These are phyloP conservation scores for Melanerpes aurifrons DNA, from an alignment of 2,113 vertebrate species.

Conservation along the genomic window DNA sequence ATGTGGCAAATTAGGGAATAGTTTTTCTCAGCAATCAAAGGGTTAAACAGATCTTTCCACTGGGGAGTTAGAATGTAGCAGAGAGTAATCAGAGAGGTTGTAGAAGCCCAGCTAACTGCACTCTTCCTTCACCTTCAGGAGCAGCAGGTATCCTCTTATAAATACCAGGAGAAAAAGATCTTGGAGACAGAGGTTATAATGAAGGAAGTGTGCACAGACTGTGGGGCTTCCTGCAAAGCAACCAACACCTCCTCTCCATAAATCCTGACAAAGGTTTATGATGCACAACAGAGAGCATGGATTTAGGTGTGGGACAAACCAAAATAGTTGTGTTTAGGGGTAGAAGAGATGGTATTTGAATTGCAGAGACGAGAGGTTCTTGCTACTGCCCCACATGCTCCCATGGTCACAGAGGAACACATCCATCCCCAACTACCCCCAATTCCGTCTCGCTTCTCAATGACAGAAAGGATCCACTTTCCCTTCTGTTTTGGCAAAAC, in stretches of 20 bases:
- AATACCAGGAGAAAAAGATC: background rate
- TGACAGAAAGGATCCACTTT: background rate
- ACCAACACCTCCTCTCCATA: background rate
- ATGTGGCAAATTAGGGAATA: background rate
- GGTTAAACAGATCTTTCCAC: background rate
- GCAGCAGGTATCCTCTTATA: background rate
- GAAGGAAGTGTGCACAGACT: background rate
- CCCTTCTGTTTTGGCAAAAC: background rate
- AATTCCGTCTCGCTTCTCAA: background rate
- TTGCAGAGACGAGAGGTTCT: background rate
- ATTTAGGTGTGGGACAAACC: background rate
- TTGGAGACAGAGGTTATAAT: slow-evolving; percentile 1
- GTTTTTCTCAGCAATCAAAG: background rate
- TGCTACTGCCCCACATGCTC: fast-evolving
- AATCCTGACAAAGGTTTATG: background rate
- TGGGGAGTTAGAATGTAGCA: background rate
- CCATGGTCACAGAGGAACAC: fast-evolving
- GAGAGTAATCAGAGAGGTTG: background rate
- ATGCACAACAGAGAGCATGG: background rate
- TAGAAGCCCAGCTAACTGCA: background rate
- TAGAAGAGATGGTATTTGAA: background rate
- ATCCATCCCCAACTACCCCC: fast-evolving
- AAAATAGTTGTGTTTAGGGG: background rate
- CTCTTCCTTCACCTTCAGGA: slow-evolving; percentile 11
- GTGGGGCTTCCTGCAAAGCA: background rate